These are phyloP conservation scores for Drosophila jambulina DNA, from an alignment of 1,140 invertebrate species.

Conservation along the genomic window DNA sequence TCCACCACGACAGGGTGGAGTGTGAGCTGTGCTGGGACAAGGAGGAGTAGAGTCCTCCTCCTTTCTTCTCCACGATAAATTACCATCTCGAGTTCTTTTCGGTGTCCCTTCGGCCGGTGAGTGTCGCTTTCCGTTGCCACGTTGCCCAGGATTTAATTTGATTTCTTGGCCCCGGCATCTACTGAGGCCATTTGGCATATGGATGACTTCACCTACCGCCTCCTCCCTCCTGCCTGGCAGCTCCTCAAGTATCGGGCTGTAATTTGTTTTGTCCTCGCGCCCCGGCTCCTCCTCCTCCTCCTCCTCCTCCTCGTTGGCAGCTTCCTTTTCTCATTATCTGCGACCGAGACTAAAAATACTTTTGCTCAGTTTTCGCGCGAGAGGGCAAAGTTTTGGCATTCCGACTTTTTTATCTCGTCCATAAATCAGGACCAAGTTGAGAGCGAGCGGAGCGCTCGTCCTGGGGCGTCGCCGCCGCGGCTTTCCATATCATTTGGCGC, in stretches of 20 bases:
- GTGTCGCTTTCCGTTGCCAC: constrained; percentile 20
- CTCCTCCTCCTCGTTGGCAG: neutral
- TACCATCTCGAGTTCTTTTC: neutral
- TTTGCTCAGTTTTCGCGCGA: constrained; percentile 23
- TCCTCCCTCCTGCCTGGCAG: neutral
- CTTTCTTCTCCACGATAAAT: too few species aligned
- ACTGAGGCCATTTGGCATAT: constrained; percentile 75
- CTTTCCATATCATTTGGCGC: constrained; percentile 35
- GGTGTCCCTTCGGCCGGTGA: neutral
- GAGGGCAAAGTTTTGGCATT: constrained; percentile 63
- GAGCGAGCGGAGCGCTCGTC: constrained; percentile 6
- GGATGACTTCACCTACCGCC: constrained; percentile 21
- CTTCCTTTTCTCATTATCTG: constrained; percentile 23
- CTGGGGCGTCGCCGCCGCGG: constrained; percentile 5
- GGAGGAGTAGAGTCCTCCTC: constrained; percentile 29
- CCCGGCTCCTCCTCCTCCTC: neutral
- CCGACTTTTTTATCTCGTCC: constrained; percentile 70
- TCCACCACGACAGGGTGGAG: constrained; percentile 33
- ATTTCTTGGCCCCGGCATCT: constrained; percentile 36
- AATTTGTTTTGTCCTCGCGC: constrained; percentile 49
- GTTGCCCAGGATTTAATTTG: constrained; percentile 60
- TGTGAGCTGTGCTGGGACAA: constrained; percentile 48
- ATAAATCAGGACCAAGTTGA: constrained; percentile 70
- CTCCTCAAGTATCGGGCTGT: constrained; percentile 35
- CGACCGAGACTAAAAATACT: constrained; percentile 56